Base-by-base conservation (phyloP, 2,888 invertebrate species). In the Mechanitis mazaeus region DNA sequence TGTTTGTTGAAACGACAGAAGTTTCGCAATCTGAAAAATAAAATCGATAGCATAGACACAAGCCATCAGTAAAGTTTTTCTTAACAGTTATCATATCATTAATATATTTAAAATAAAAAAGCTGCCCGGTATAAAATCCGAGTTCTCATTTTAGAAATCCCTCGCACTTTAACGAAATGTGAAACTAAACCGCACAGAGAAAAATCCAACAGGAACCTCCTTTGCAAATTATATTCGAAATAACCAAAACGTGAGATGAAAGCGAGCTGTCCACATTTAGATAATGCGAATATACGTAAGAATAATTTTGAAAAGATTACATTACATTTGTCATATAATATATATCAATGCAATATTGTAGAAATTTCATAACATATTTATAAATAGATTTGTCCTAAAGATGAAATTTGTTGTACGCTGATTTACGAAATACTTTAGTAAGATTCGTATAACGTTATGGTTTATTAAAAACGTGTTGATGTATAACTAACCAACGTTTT, bases 171-270 rank as follows among this genome's bases (percentile, higher is more conserved):
- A 66, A 68, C 64, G 63, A 60, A 69, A 68, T 69, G 67, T 64
- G 11, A 70, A 71, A 66, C 68, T 68, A 69, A 70, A 72, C 72
- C 71, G 60, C 71, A 63, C 63, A 65, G 67, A 68, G 69, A 70
- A 73, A 78, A 76, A 77, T 75, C 75, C 75, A 73, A 76, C 78
- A 78, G 79, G 79, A 83, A 81, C 80, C 78, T 80, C 79, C 77
- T 80, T 79, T 74, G 75, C 79, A 86, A 84, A 85, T 85, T 85
- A 84, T 84, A 86, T 85, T 85, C 82, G 81, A 84, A 85, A 85
- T 80, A 81, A 78, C 79, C 76, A 80, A 81, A 82, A 77, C 77
- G 80, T 78, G 81, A 81, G 80, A 81, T 86, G 82, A 83, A 82
- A 84, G 79, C 76, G 80, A 77, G 77, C 81, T 77, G 79, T 78